phyloP scores from a whole-genome alignment of 2,888 invertebrate genomes.

The Dicycla oo region DNA sequence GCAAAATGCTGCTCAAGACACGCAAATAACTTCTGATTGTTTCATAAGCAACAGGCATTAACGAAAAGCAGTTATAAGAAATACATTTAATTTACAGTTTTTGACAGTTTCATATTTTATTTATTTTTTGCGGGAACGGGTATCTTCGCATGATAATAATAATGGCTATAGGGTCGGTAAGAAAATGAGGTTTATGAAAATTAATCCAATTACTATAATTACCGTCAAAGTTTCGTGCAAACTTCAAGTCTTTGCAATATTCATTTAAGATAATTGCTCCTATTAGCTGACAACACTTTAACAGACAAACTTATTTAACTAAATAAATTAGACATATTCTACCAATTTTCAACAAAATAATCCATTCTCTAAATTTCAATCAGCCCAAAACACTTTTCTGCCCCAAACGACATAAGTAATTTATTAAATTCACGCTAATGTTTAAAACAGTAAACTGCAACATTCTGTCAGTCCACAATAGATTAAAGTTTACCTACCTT shows the following conservation, averaged over 20 bases:
- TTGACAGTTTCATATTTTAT: slow-evolving; percentile 40
- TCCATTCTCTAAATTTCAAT: background rate
- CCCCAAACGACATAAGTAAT: background rate
- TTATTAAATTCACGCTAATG: background rate
- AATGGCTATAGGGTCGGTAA: slow-evolving; percentile 1
- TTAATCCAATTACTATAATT: slow-evolving; percentile 27
- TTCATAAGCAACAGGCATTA: slow-evolving; percentile 52
- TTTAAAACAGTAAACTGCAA: background rate
- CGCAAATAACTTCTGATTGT: slow-evolving; percentile 75
- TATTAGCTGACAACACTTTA: slow-evolving; percentile 1
- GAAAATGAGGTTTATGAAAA: slow-evolving; percentile 15
- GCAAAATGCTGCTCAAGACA: slow-evolving; percentile 73
- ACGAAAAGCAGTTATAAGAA: slow-evolving; percentile 55
- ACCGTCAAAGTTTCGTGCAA: slow-evolving; percentile 2
- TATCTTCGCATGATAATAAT: slow-evolving; percentile 40
- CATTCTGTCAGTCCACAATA: background rate
- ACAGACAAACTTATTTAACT: background rate
- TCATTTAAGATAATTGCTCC: slow-evolving; percentile 3
- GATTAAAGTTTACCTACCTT: slow-evolving; percentile 30
- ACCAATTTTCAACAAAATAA: background rate
- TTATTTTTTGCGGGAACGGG: slow-evolving; percentile 9
- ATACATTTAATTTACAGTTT: slow-evolving; percentile 31
- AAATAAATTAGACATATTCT: background rate
- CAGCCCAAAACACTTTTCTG: background rate
- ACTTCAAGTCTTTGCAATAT: slow-evolving; percentile 3